Conservation (phyloP, 2,888 invertebrate species). For the Pseudoips prasinana region DNA sequence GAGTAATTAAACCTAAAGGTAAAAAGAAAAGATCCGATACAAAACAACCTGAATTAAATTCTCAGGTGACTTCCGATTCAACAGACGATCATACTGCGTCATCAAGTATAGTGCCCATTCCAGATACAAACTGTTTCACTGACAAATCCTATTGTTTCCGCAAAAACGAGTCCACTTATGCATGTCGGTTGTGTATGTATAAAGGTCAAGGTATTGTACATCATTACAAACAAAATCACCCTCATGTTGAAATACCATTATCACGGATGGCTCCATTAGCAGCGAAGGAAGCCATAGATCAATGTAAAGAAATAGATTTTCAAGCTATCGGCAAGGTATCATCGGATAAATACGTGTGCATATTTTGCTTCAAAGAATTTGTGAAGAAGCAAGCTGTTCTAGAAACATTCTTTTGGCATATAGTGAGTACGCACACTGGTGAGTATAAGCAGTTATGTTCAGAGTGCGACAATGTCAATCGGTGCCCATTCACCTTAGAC, state of each 20-base stretch:
- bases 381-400: slow-evolving; percentile 43
- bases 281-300: slow-evolving; percentile 79
- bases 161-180: slow-evolving; percentile 56
- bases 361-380: slow-evolving; percentile 69
- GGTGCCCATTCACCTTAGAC: slow-evolving; percentile 57
- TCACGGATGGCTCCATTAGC: slow-evolving; percentile 80
- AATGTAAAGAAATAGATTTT: slow-evolving; percentile 70
- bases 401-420: slow-evolving; percentile 86
- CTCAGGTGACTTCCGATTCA: not conserved
- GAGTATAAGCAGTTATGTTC: slow-evolving; percentile 87
- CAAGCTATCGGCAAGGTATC: slow-evolving; percentile 54
- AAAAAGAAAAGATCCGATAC: slow-evolving; percentile 55
- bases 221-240: slow-evolving; percentile 85
- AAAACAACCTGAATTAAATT: slow-evolving; percentile 5
- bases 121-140: slow-evolving; percentile 56
- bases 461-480: slow-evolving; percentile 71
- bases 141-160: slow-evolving; percentile 71
- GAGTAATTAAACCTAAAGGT: slow-evolving; percentile 62
- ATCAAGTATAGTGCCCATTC: slow-evolving; percentile 19
- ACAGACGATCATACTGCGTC: not conserved
- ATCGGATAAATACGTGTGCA: slow-evolving; percentile 61
- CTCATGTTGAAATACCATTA: slow-evolving; percentile 84
- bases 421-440: slow-evolving; percentile 88
- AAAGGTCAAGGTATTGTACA: slow-evolving; percentile 83
- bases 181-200: slow-evolving; percentile 84